phyloP scores from a whole-genome alignment of 2,888 invertebrate species.

The Gastracanthus pulcherrimus region DNA sequence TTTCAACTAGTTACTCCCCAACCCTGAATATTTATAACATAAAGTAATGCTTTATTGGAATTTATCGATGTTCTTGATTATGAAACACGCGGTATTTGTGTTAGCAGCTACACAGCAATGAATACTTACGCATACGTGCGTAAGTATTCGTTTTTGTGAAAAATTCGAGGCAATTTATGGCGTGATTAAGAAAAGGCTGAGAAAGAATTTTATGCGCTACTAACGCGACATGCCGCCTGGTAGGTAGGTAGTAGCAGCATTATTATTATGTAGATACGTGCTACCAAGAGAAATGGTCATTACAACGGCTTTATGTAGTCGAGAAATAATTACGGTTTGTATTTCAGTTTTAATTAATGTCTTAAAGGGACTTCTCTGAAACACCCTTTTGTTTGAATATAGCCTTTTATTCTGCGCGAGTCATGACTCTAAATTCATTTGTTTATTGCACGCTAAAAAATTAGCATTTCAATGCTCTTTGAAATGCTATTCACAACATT shows the following conservation, averaged over 20 bases:
- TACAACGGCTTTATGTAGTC: slow-evolving; percentile 46
- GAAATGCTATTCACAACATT: no score
- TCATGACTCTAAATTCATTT: background rate
- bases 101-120: slow-evolving; percentile 5
- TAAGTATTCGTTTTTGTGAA: slow-evolving; percentile 36
- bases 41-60: slow-evolving; percentile 13
- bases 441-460: background rate
- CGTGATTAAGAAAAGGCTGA: slow-evolving; percentile 46
- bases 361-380: background rate
- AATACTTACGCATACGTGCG: background rate
- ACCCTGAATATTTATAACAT: no score
- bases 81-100: slow-evolving; percentile 33
- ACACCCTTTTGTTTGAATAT: slow-evolving; percentile 16
- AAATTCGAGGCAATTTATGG: slow-evolving; percentile 40
- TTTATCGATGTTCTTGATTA: slow-evolving; percentile 25
- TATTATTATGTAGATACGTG: slow-evolving; percentile 50
- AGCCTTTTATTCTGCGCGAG: background rate
- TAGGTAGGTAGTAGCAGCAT: slow-evolving; percentile 53
- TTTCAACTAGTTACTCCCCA: no score
- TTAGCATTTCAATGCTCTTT: no score
- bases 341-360: slow-evolving; percentile 49
- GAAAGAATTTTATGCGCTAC: slow-evolving; percentile 51
- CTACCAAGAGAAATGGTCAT: slow-evolving; percentile 49
- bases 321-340: slow-evolving; percentile 50
- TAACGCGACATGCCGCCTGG: slow-evolving; percentile 46